Base-by-base conservation (phyloP, 2,888 invertebrate genomes). In the Aspidapion aeneum region DNA sequence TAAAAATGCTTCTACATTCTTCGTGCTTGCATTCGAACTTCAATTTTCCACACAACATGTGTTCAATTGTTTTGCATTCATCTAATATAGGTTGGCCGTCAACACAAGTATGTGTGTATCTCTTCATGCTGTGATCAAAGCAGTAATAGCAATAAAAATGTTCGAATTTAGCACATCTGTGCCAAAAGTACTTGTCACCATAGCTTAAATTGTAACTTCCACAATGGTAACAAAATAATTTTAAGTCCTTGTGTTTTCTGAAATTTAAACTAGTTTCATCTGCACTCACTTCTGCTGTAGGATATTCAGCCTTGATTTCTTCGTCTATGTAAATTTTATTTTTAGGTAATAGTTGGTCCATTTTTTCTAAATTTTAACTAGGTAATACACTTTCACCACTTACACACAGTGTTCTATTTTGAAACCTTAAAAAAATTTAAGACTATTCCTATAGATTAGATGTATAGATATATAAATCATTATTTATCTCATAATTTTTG, bases 131-230 rank as follows among this genome's bases (percentile, higher is more conserved):
- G 55, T 64, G 55, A 51, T 66, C 66, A 50, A 66, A 66, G 21
- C 66, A 66, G 48, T 66, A 66, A 61, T 66, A 66, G 20, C 66
- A 66, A 55, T 60, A 66, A 20, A 66, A 66, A 50, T 66, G 66
- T 16, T 57, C 21, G 55, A 62, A 66, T 19, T 60, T 64, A 2
- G 60, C 63, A 16, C 66, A 66, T 19, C 64, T 51, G 22, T 66
- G 63, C 66, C 66, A 66, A 21, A 64, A 66, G 22, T 64, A 66
- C 19, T 64, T 66, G 12, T 61, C 51, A 5, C 66, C 64, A 51
- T 66, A 66, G 21, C 62, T 66, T 12, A 66, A 55, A 50, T 66
- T 66, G 56, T 64, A 63, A 18, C 50, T 56, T n/a, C 66, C 66
- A 18, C 66, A 66, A 58, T 66, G 66, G 55, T 58, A 64, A 20